Percentiles rank a stretch among this genome's conserved stretches.
Conservation (phyloP, 2,888 invertebrate species). For the Lutraria lutraria region DNA sequence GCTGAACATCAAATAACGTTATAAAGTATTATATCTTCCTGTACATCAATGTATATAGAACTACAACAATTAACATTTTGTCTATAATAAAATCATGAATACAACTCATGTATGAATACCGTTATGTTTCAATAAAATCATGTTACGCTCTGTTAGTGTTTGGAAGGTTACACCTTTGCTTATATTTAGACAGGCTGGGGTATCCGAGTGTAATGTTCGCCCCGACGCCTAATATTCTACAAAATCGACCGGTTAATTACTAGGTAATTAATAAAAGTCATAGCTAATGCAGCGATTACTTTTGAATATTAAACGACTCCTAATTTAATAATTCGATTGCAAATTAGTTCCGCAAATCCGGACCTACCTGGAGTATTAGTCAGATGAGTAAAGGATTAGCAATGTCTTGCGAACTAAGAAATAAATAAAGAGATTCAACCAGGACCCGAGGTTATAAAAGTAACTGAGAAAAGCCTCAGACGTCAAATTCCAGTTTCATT, state of each 20-base stretch:
- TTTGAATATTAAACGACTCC: neutral
- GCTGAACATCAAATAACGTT: neutral
- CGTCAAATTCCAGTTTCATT: too few species aligned
- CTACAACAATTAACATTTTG: neutral
- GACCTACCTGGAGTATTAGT: too few species aligned
- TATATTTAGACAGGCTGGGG: neutral
- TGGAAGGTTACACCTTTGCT: neutral
- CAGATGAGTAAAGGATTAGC: too few species aligned
- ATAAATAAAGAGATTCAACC: too few species aligned
- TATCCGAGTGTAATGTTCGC: neutral
- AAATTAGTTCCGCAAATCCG: too few species aligned
- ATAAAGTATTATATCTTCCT: neutral
- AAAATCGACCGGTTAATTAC: neutral
- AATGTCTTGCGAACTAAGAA: too few species aligned
- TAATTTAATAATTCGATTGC: too few species aligned
- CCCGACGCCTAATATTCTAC: neutral
- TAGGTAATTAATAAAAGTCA: neutral
- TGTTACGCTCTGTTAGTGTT: neutral
- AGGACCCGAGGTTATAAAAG: too few species aligned
- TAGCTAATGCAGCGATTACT: neutral
- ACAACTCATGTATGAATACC: neutral
- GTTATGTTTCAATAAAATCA: neutral
- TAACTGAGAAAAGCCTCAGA: too few species aligned
- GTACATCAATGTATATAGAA: neutral
- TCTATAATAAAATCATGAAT: neutral